Base-by-base conservation (phyloP, 2,797 vertebrate species). In the Borostomias antarcticus region DNA sequence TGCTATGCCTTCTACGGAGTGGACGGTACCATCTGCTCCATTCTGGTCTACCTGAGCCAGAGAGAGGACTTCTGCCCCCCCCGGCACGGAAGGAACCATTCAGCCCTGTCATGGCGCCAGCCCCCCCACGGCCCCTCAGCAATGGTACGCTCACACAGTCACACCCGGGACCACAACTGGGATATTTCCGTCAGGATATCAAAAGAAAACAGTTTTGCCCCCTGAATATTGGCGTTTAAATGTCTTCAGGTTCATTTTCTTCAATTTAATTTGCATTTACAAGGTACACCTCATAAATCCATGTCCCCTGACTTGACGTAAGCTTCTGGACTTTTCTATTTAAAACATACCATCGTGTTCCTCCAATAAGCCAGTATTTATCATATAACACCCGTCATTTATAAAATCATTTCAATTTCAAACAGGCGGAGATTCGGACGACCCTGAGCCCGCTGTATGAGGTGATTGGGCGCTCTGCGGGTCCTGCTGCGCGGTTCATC, bases 1-100 rank as follows among this genome's bases (percentile, higher is more conserved):
- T 92, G 91, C 69, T 92, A 92, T 54, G 79, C 84, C 26, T 91
- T 90, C 73, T 92, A 92, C 35, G 89, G 89, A 1, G 89, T 92
- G 67, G 83, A 92, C 59, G 91, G 90, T 28, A 84, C 86, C 64
- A 83, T 79, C 64, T 92, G 91, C 72, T 90, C 91, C 62, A 78
- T 92, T 59, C 48, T 92, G 72, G 79, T 79, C n/a, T 92, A 92
- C 79, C 90, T 92, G 29, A 89, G 90, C 63, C 82, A 82, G 64
- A 86, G 69, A 68, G 91, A 92, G 33, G 82, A 86, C 74, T 92
- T 92, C 66, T 92, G 91, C 64, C 86, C 91, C 2, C 52, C 74
- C 37, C 76, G 6, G 30, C 66, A 62, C 25, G 78, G 81, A 40
- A 64, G 17, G n/a, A 89, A 86, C 58, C 73, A 56, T 43, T 82